Percentiles rank a stretch among this genome's conserved stretches.
phyloP scores from a whole-genome alignment of 2,888 invertebrate genomes.

The Caenorhabditis imperialis region DNA sequence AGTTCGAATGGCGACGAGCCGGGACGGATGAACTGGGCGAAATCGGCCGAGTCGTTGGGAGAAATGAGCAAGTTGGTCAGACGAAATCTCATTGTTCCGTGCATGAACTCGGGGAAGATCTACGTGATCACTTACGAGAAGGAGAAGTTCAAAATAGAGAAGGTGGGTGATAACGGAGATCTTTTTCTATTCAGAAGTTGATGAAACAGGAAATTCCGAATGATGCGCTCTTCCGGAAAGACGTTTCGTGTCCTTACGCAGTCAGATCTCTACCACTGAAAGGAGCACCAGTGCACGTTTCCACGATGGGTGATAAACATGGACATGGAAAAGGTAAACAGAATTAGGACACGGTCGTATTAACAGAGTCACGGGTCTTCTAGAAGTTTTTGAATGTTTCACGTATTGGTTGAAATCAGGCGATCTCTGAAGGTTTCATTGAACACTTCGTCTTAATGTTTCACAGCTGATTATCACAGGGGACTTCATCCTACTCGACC shows the following conservation, averaged over 20 bases:
- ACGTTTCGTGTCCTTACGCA: slow-evolving; percentile 63
- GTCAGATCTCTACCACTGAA: slow-evolving; percentile 61
- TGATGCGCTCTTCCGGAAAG: slow-evolving; percentile 51
- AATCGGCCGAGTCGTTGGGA: slow-evolving; percentile 55
- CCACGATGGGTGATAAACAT: slow-evolving; percentile 89
- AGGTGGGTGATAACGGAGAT: slow-evolving; percentile 47
- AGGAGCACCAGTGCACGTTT: slow-evolving; percentile 85
- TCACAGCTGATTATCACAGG: slow-evolving; percentile 78
- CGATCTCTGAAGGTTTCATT: too few relatives aligned
- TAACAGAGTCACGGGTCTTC: too few relatives aligned
- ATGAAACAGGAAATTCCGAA: slow-evolving; percentile 55
- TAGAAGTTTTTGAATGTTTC: too few relatives aligned
- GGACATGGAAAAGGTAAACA: slow-evolving; percentile 87
- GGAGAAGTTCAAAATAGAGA: slow-evolving; percentile 41
- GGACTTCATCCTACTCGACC: slow-evolving; percentile 90
- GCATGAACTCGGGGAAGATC: slow-evolving; percentile 87
- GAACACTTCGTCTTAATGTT: too few relatives aligned
- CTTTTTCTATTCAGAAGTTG: not conserved
- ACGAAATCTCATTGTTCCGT: slow-evolving; percentile 88
- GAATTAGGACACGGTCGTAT: too few relatives aligned
- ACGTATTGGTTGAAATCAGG: too few relatives aligned
- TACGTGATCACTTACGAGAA: slow-evolving; percentile 85
- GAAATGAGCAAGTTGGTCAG: slow-evolving; percentile 79
- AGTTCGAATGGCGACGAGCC: slow-evolving; percentile 60
- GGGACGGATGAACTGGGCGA: slow-evolving; percentile 65